Evolutionary conservation across 2,113 vertebrate species (phyloP).

Genomic region (Camelus bactrianus): DNA sequence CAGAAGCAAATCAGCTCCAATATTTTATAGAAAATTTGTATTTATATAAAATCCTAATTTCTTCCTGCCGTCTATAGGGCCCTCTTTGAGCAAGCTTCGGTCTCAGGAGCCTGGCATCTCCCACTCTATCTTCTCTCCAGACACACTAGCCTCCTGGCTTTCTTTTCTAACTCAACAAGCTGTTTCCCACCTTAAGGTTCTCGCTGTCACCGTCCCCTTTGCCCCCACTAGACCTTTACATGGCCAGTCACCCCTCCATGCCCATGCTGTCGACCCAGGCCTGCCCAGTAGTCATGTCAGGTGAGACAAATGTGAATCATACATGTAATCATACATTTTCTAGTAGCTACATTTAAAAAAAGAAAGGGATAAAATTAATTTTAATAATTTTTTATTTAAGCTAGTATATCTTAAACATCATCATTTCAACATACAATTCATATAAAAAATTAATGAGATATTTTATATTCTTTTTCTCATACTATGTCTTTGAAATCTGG

Average conservation of each 20-base stretch:
- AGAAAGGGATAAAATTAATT: background rate
- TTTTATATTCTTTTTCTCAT: background rate
- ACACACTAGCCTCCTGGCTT: background rate
- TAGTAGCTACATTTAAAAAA: background rate
- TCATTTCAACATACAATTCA: background rate
- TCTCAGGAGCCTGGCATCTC: background rate
- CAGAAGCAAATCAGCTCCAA: slow-evolving; percentile 22
- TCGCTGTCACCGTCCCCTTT: background rate
- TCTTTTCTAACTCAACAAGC: background rate
- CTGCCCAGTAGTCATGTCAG: background rate
- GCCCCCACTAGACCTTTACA: background rate
- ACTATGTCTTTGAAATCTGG: background rate
- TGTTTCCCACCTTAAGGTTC: background rate
- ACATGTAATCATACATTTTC: background rate
- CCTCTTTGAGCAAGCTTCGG: background rate
- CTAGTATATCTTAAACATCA: background rate
- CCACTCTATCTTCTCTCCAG: background rate
- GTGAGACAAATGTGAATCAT: background rate
- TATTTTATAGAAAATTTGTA: background rate
- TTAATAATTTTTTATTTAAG: background rate
- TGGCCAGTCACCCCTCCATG: background rate
- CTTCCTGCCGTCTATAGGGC: background rate
- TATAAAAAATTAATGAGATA: background rate
- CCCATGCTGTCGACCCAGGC: background rate
- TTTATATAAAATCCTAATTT: slow-evolving; percentile 27